Conservation (phyloP, 1,140 invertebrate species). For the Pygmarrhopalites habei region DNA sequence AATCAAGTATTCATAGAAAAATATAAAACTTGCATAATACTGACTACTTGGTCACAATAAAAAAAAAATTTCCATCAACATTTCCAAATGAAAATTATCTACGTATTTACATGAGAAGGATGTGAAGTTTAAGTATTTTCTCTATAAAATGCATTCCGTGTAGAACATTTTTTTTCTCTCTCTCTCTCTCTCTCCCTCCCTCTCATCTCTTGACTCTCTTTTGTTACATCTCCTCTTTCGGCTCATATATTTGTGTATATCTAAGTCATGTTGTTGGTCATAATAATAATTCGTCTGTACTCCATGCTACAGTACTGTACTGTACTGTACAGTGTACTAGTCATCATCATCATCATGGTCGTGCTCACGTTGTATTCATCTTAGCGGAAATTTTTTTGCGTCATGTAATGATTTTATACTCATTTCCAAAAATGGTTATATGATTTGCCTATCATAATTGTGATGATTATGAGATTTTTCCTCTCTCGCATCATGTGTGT, state of each 20-base stretch:
- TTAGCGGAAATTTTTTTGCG: slow-evolving; percentile 14
- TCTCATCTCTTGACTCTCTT: too few relatives aligned
- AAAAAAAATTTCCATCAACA: not conserved
- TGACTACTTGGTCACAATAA: not conserved
- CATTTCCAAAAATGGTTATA: slow-evolving; percentile 19
- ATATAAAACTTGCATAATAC: not conserved
- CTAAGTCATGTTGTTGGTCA: too few relatives aligned
- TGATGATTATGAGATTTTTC: slow-evolving; percentile 20
- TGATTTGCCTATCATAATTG: slow-evolving; percentile 9
- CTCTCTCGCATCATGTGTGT: too few relatives aligned
- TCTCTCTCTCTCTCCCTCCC: too few relatives aligned
- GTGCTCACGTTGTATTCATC: slow-evolving; percentile 6
- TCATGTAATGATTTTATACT: slow-evolving; percentile 18
- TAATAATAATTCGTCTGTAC: too few relatives aligned
- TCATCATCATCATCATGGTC: not conserved
- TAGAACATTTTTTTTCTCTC: not conserved
- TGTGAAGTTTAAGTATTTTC: not conserved
- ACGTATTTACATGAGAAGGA: not conserved
- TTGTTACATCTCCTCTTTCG: too few relatives aligned
- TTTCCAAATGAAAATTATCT: too few relatives aligned
- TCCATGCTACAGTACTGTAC: too few relatives aligned
- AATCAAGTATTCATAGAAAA: slow-evolving; percentile 5
- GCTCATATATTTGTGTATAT: too few relatives aligned
- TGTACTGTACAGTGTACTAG: too few relatives aligned
- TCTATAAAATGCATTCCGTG: slow-evolving; percentile 12